Base-by-base conservation (phyloP, 2,888 invertebrate genomes). In the Euclidia mi region DNA sequence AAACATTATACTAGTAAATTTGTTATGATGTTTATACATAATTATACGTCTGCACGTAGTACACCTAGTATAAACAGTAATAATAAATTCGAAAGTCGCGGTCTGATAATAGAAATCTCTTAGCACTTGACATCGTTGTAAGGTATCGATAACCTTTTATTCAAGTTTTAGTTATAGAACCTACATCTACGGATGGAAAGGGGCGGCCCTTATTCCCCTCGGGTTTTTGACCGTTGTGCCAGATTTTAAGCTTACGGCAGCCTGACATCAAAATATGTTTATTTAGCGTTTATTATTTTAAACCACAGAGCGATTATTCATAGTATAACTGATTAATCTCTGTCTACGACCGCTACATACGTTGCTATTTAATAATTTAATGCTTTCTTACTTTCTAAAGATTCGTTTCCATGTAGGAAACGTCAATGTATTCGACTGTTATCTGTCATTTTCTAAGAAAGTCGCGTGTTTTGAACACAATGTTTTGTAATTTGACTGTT, bases 61-160 rank as follows among this genome's bases (percentile, higher is more conserved):
- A n/a, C n/a, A n/a, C n/a, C n/a, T n/a, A 29, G 29, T 25, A 7
- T 6, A 12, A 15, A 14, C 14, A 35, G 35, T 35, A 35, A 10
- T 1, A 44, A 46, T 56, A 48, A 51, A 56, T 57, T 56, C 37
- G 56, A 43, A 45, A 52, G 37, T 10, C 2, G 9, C 34, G 31
- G 11, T 41, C 11, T 47, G 63, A 55, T 65, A 66, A 58, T 56
- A 42, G 51, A 38, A 48, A 61, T 37, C 46, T 42, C 37, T 56
- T 45, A 59, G 20, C 56, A 59, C 64, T 65, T 67, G 64, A 61
- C 67, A 60, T 49, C 43, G 48, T 57, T 73, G 45, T 40, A 45
- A 38, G 50, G 15, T 53, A 49, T 47, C 46, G 70, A 58, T 72
- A 72, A 69, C 70, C 66, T 56, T 69, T 69, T 53, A 57, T 56